Percentiles rank a stretch among this genome's conserved stretches.
These are phyloP conservation scores for Vanessa cardui DNA, from an alignment of 2,888 invertebrate genomes.

Conservation along the genomic window DNA sequence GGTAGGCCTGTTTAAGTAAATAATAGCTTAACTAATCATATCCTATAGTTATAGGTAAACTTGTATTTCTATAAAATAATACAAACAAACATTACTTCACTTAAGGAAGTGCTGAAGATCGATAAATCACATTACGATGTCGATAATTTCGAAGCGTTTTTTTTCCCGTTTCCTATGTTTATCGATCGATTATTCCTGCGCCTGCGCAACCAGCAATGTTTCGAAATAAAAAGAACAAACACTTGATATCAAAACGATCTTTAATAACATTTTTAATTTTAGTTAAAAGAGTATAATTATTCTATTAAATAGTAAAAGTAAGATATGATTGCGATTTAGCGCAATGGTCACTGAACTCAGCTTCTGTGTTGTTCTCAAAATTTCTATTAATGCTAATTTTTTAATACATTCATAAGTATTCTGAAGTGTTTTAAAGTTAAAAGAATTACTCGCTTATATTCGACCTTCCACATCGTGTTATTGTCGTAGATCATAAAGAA, in stretches of 20 bases:
- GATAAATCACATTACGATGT: constrained; percentile 5
- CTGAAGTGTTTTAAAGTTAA: too few relatives aligned
- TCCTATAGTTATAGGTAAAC: not conserved
- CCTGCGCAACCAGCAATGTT: constrained; percentile 4
- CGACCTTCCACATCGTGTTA: constrained; percentile 14
- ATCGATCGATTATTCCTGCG: constrained; percentile 2
- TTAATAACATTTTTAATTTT: too few relatives aligned
- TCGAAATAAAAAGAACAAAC: not conserved
- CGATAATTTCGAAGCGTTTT: constrained; percentile 1
- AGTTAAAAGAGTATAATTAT: too few relatives aligned
- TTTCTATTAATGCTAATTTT: not conserved
- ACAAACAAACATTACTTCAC: not conserved
- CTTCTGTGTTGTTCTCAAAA: not conserved
- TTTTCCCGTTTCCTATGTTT: constrained; percentile 14
- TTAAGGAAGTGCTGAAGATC: constrained; percentile 7
- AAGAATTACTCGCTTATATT: too few relatives aligned
- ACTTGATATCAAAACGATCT: too few relatives aligned
- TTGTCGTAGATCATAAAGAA: not conserved
- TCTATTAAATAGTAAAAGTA: constrained; percentile 1
- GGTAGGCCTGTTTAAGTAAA: too few relatives aligned
- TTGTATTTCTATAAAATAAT: not conserved
- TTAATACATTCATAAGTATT: not conserved
- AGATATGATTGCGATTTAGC: not conserved
- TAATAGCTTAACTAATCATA: not conserved
- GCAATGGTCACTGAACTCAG: not conserved